Percentiles rank a stretch among this genome's conserved stretches.
phyloP scores from a whole-genome alignment of 2,113 vertebrate species.

The Globicephala melas region DNA sequence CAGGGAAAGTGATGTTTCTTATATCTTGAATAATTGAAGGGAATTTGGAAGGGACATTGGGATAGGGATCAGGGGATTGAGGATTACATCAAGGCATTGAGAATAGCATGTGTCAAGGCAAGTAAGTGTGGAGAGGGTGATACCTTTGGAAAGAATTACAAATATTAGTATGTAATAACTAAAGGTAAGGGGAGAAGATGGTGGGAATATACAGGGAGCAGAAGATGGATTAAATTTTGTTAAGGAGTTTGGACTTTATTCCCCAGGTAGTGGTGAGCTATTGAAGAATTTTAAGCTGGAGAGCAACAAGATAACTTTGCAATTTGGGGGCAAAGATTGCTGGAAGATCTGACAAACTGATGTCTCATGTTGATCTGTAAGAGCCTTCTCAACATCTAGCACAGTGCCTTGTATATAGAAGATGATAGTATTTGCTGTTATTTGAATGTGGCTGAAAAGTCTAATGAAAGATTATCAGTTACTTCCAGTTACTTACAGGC shows the following conservation, averaged over 20 bases:
- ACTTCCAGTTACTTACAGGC: neutral
- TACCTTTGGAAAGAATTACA: neutral
- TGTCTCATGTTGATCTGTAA: neutral
- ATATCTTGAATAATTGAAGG: neutral
- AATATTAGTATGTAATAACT: neutral
- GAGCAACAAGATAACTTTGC: neutral
- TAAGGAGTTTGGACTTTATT: neutral
- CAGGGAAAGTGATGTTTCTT: neutral
- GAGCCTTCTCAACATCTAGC: neutral
- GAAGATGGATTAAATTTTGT: neutral
- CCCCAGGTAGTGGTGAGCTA: neutral
- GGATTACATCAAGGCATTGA: neutral
- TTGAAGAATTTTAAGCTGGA: neutral
- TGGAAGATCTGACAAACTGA: neutral
- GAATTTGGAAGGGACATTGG: neutral
- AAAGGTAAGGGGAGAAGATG: neutral
- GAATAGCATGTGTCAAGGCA: neutral
- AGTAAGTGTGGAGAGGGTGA: neutral
- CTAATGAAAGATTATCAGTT: neutral
- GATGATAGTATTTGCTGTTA: neutral
- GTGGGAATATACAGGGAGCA: neutral
- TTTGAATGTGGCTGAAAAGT: neutral
- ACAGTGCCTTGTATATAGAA: neutral
- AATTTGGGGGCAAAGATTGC: neutral
- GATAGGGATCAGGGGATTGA: neutral